Evolutionary conservation across 1,140 invertebrate species (phyloP).

Genomic region (Drosophila chauvacae): DNA sequence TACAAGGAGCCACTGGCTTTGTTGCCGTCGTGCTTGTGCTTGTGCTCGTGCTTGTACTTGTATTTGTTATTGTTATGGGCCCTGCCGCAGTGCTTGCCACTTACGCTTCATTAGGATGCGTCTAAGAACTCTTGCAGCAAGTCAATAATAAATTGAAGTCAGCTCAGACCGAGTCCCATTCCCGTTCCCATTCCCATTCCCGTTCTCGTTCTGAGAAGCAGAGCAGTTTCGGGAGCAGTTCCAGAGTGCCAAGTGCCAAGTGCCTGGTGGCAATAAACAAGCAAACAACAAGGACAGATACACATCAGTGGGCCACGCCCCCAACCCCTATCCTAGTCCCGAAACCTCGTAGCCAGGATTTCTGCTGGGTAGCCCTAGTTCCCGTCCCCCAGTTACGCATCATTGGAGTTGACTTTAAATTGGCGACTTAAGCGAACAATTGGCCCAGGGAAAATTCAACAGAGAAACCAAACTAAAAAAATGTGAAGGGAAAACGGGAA

Average conservation of each 20-base stretch:
- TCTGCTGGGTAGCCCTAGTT: not conserved
- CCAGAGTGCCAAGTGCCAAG: conserved; percentile 43
- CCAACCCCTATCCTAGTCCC: not conserved
- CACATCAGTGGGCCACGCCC: conserved; percentile 36
- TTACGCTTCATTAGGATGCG: conserved; percentile 82
- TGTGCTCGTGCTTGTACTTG: conserved; percentile 14
- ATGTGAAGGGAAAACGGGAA: conserved; percentile 12
- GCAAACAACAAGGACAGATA: conserved; percentile 56
- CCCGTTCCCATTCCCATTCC: not conserved
- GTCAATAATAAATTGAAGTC: conserved; percentile 78
- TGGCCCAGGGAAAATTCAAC: conserved; percentile 26
- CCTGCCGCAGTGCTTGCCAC: conserved; percentile 70
- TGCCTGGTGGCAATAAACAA: conserved; percentile 64
- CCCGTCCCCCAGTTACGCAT: conserved; percentile 33
- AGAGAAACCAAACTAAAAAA: conserved; percentile 29
- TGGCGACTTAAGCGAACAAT: conserved; percentile 54
- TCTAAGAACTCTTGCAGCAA: conserved; percentile 75
- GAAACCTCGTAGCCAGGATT: not conserved
- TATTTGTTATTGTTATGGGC: conserved; percentile 69
- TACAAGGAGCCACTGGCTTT: conserved; percentile 51
- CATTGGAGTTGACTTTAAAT: conserved; percentile 61
- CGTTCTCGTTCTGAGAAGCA: not conserved
- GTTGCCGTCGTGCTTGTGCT: conserved; percentile 15
- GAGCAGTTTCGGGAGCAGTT: conserved; percentile 16
- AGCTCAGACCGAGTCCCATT: conserved; percentile 16